Evolutionary conservation across 2,113 vertebrate species (phyloP).

Genomic region (Naja naja): DNA sequence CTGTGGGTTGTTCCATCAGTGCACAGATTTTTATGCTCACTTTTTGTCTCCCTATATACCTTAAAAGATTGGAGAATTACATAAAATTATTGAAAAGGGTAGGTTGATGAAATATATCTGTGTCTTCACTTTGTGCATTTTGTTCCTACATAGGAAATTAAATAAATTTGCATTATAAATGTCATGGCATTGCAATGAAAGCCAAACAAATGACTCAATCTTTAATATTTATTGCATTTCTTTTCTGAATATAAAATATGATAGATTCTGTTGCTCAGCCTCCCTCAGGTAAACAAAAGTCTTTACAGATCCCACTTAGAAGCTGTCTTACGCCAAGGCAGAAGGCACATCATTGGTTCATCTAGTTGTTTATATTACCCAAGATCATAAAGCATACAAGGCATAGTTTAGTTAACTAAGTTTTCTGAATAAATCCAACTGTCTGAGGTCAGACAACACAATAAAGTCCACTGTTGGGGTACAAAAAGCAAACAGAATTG

Average conservation of each 20-base stretch:
- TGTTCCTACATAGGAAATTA: background rate
- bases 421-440: background rate
- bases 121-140: background rate
- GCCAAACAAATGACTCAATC: background rate
- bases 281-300: background rate
- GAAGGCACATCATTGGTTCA: background rate
- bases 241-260: background rate
- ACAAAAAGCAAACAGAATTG: background rate
- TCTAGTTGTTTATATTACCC: background rate
- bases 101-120: background rate
- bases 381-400: background rate
- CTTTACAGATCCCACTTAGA: background rate
- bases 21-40: background rate
- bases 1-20: background rate
- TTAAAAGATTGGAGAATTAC: background rate
- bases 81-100: background rate
- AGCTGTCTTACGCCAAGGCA: background rate
- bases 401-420: background rate
- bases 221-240: background rate
- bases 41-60: background rate
- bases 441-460: background rate
- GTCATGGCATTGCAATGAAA: background rate
- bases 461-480: background rate
- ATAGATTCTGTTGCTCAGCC: background rate
- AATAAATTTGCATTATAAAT: background rate